A percentile compares a stretch with the other conserved stretches of the same genome.
These are phyloP conservation scores for Patella caerulea DNA, from an alignment of 2,888 invertebrate genomes.

Conservation along the genomic window DNA sequence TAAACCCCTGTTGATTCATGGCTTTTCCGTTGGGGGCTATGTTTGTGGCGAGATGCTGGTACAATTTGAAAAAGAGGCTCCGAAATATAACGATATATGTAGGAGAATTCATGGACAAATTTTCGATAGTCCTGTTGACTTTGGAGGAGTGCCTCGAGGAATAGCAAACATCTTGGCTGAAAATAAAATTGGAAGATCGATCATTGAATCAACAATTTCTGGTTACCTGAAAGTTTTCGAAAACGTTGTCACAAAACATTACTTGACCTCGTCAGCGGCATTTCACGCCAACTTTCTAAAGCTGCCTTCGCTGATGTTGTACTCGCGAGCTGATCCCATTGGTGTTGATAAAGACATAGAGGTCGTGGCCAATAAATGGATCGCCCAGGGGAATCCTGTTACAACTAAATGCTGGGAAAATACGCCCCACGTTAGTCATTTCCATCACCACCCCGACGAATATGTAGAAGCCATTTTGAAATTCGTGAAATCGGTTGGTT, in stretches of 20 bases:
- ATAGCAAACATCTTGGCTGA: slow-evolving; percentile 74
- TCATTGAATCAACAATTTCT: slow-evolving; percentile 72
- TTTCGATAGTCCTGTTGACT: slow-evolving; percentile 86
- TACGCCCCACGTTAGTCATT: slow-evolving; percentile 83
- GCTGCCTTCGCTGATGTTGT: slow-evolving; percentile 83
- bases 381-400: slow-evolving; percentile 81
- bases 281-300: slow-evolving; percentile 84
- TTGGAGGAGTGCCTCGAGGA: slow-evolving; percentile 75
- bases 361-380: slow-evolving; percentile 75
- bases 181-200: slow-evolving; percentile 72
- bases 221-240: slow-evolving; percentile 85
- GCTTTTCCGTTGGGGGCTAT: slow-evolving; percentile 92
- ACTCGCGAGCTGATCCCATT: slow-evolving; percentile 82
- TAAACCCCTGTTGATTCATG: slow-evolving; percentile 84
- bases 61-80: slow-evolving; percentile 71
- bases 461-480: slow-evolving; percentile 77
- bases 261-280: slow-evolving; percentile 82
- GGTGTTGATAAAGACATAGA: slow-evolving; percentile 83
- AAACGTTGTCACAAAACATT: slow-evolving; percentile 86
- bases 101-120: slow-evolving; percentile 80
- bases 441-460: slow-evolving; percentile 78
- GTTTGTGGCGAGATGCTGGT: slow-evolving; percentile 86
- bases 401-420: slow-evolving; percentile 82
- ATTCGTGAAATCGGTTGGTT: slow-evolving; percentile 74
- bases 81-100: slow-evolving; percentile 72